Evolutionary conservation across 2,888 invertebrate genomes (phyloP).

Genomic region (Physocephala rufipes): DNA sequence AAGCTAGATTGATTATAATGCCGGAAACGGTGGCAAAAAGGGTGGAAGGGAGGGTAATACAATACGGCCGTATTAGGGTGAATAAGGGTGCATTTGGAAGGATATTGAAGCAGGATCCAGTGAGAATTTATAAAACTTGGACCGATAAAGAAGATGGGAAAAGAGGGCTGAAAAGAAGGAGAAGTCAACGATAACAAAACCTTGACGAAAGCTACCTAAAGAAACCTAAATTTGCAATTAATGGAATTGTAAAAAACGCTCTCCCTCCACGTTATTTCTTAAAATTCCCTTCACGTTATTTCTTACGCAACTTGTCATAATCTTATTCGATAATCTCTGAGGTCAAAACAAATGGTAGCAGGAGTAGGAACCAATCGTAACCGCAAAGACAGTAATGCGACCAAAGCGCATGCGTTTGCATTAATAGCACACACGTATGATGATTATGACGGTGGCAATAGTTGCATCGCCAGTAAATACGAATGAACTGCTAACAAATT

Average conservation of each 20-base stretch:
- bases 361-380: no score
- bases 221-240: no score
- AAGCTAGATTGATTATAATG: slow-evolving; percentile 15
- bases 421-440: no score
- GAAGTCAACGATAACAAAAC: no score
- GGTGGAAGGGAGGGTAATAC: background rate
- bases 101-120: background rate
- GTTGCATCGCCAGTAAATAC: slow-evolving; percentile 9
- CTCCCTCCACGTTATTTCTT: no score
- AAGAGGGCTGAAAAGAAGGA: no score
- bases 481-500: slow-evolving; percentile 26
- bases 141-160: no score
- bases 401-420: background rate
- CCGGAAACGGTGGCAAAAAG: background rate
- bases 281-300: background rate
- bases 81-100: background rate
- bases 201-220: no score
- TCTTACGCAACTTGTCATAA: background rate
- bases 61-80: background rate
- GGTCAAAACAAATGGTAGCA: background rate
- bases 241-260: no score
- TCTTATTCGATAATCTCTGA: background rate
- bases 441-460: background rate
- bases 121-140: background rate
- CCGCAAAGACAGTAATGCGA: background rate